Conservation (phyloP, 2,113 vertebrate genomes). For the Crotophaga sulcirostris region DNA sequence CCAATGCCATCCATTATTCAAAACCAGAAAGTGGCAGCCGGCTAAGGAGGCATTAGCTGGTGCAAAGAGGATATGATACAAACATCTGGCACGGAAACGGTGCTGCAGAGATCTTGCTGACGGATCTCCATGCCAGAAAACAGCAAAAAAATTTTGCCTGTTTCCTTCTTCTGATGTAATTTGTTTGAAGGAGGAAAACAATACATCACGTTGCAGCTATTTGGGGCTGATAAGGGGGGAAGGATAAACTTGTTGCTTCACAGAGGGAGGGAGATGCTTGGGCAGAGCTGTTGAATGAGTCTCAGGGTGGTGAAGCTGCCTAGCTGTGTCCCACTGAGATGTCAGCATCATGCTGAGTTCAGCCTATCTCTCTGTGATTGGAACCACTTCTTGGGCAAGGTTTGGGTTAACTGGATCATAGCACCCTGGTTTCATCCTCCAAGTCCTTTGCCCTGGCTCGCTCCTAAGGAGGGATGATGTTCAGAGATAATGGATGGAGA, state of each 20-base stretch:
- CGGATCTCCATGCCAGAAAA: background rate
- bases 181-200: conserved; percentile 52
- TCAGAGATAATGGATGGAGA: background rate
- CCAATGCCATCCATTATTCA: background rate
- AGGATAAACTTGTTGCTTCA: background rate
- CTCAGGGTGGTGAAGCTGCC: background rate
- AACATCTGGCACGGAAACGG: background rate
- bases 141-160: background rate
- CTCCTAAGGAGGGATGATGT: background rate
- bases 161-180: conserved; percentile 61
- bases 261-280: background rate
- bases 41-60: background rate
- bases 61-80: background rate
- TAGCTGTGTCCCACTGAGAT: background rate
- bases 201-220: conserved; percentile 26
- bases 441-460: background rate
- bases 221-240: conserved; percentile 41
- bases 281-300: background rate
- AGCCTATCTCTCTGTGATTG: background rate
- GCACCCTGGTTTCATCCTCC: background rate
- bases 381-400: background rate
- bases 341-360: background rate
- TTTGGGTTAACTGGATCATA: background rate
- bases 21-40: background rate
- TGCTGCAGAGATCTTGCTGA: background rate